Conservation (phyloP, 2,797 vertebrate genomes). For the Masticophis lateralis region DNA sequence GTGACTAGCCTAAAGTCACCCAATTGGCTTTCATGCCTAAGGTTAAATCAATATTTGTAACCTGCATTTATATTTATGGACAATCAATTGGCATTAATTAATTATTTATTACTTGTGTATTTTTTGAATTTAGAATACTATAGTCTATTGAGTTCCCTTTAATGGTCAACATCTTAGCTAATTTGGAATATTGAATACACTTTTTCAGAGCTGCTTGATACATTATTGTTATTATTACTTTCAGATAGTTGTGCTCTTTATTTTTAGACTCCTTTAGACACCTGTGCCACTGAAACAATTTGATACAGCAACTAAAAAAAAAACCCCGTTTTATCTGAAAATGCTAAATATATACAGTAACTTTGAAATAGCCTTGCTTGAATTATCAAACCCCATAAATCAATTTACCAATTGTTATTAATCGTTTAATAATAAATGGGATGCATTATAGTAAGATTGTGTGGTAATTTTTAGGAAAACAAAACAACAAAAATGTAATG, state of each 20-base stretch:
- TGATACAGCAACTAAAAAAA: constrained; percentile 17
- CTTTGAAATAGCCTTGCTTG: background rate
- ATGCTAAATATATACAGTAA: background rate
- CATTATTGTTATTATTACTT: background rate
- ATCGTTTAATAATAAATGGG: constrained; percentile 3
- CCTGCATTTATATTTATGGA: background rate
- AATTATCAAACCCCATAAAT: constrained; percentile 18
- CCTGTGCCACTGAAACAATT: constrained; percentile 2
- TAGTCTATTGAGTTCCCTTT: background rate
- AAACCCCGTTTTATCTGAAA: background rate
- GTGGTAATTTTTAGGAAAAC: background rate
- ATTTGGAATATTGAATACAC: background rate
- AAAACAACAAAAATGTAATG: background rate
- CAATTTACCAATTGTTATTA: constrained; percentile 18
- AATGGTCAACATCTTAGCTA: background rate
- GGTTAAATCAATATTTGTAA: background rate
- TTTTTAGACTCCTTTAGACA: background rate
- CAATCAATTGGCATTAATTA: background rate
- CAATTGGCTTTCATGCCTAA: background rate
- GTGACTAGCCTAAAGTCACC: background rate
- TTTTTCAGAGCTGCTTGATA: background rate
- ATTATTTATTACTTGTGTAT: background rate
- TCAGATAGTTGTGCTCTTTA: background rate
- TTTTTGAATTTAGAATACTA: background rate
- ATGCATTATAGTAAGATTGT: background rate